Evolutionary conservation across 2,797 vertebrate species (phyloP).

Genomic region (Ateles fusciceps): DNA sequence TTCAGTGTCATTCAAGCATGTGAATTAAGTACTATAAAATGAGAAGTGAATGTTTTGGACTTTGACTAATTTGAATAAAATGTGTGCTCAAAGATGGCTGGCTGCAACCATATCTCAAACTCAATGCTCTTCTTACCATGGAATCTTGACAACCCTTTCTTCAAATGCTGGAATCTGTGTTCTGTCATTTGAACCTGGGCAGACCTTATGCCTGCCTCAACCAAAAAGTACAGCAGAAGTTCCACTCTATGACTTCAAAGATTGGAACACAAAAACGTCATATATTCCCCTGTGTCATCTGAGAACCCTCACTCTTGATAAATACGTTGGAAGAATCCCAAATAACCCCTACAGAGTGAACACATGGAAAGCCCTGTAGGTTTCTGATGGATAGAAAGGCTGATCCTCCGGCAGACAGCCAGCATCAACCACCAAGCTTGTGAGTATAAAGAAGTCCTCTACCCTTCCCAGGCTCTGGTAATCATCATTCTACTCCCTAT

Average conservation of each 20-base stretch:
- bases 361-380: background rate
- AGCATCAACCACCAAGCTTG: background rate
- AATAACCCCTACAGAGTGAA: background rate
- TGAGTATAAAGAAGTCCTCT: background rate
- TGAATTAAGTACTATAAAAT: constrained; percentile 13
- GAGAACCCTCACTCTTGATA: background rate
- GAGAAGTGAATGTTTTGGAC: background rate
- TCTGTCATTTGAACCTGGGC: background rate
- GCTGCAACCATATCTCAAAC: background rate
- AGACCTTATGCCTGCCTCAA: background rate
- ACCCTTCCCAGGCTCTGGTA: background rate
- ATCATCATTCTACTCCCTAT: background rate
- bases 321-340: background rate
- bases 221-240: background rate
- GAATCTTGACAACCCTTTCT: background rate
- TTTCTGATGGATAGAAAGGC: background rate
- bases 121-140: background rate
- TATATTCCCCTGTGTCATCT: background rate
- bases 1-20: background rate
- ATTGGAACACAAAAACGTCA: background rate
- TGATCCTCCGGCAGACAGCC: background rate
- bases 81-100: background rate
- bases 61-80: constrained; percentile 18
- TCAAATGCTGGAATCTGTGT: background rate
- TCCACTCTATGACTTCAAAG: background rate